Percentiles rank a stretch among this genome's conserved stretches.
These are phyloP conservation scores for Nasonia oneida DNA, from an alignment of 2,888 invertebrate species.

Conservation along the genomic window DNA sequence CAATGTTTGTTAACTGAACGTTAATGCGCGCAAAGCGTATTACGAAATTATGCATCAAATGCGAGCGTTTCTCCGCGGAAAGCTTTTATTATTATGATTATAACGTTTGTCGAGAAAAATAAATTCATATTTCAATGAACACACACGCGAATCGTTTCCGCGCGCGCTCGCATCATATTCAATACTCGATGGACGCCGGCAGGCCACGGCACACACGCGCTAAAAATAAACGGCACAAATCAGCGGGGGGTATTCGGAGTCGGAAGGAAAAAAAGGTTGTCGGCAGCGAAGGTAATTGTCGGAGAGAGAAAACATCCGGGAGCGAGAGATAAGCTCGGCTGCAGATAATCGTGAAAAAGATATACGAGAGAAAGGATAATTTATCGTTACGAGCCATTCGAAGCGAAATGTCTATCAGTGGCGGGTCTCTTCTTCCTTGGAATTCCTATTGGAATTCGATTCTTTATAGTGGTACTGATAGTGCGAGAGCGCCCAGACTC, in stretches of 20 bases:
- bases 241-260: neutral
- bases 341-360: constrained; percentile 53
- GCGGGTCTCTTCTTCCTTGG: constrained; percentile 64
- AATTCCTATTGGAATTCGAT: constrained; percentile 76
- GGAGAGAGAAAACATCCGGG: constrained; percentile 14
- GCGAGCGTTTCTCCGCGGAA: neutral
- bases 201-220: too few relatives aligned
- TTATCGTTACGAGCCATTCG: constrained; percentile 66
- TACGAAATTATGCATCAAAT: neutral
- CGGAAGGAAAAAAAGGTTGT: constrained; percentile 4
- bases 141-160: neutral
- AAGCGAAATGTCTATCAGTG: constrained; percentile 66
- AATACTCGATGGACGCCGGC: too few relatives aligned
- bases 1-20: neutral
- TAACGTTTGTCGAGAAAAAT: neutral
- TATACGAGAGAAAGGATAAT: constrained; percentile 61
- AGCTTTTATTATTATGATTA: neutral
- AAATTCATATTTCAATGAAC: neutral
- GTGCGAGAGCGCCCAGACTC: constrained; percentile 51
- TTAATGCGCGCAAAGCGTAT: neutral
- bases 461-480: constrained; percentile 65
- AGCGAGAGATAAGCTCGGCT: constrained; percentile 18
- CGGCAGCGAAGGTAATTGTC: constrained; percentile 13
- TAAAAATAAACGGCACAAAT: constrained; percentile 24
- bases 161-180: neutral